These are phyloP conservation scores for Idaea dimidiata DNA, from an alignment of 2,888 invertebrate genomes.

Conservation along the genomic window DNA sequence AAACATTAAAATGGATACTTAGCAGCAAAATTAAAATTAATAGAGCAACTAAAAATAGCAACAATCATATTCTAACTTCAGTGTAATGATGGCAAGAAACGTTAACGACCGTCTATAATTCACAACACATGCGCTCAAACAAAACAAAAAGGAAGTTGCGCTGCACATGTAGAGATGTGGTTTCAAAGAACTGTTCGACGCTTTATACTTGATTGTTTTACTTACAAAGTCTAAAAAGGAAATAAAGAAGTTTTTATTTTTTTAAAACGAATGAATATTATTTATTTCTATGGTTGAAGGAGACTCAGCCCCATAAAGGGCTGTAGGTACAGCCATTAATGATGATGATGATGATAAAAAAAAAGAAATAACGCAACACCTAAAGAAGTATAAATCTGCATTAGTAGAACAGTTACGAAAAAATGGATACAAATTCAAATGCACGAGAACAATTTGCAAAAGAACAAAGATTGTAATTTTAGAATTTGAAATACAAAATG, in stretches of 20 bases:
- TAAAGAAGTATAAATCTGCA: too few relatives aligned
- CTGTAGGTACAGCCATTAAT: too few relatives aligned
- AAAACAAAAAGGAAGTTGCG: conserved; percentile 53
- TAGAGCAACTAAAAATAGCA: background rate
- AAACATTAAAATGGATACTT: background rate
- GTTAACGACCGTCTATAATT: conserved; percentile 38
- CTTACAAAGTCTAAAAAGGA: background rate
- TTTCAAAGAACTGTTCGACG: conserved; percentile 10
- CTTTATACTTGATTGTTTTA: background rate
- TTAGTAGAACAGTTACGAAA: too few relatives aligned
- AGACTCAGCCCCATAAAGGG: too few relatives aligned
- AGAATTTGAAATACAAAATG: too few relatives aligned
- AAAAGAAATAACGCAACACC: too few relatives aligned
- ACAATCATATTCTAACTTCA: background rate
- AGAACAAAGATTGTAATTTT: too few relatives aligned
- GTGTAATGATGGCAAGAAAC: conserved; percentile 39
- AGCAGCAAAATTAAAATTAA: background rate
- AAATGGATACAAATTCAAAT: too few relatives aligned
- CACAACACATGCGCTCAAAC: conserved; percentile 44
- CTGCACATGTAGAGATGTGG: conserved; percentile 39
- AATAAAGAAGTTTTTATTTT: background rate
- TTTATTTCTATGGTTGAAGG: too few relatives aligned
- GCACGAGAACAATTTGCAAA: too few relatives aligned
- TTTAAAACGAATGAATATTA: too few relatives aligned
- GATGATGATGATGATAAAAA: too few relatives aligned